These are phyloP conservation scores for Zoanthus gigantus DNA, from an alignment of 92 coral and sea anemone species.

Conservation along the genomic window DNA sequence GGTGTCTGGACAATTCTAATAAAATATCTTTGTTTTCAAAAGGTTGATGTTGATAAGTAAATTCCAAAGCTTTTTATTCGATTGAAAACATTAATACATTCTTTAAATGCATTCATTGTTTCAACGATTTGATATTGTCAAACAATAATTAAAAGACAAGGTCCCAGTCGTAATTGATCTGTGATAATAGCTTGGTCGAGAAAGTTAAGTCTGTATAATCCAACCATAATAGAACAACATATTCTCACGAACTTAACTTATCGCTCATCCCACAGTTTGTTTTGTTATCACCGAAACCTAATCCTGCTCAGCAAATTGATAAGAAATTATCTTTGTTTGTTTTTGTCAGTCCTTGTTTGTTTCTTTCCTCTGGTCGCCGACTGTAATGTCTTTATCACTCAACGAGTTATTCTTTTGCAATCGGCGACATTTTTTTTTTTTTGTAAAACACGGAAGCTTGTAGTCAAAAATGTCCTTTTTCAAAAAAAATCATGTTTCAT, in stretches of 20 bases:
- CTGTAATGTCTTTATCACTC: constrained; percentile 1
- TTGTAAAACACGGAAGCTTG: constrained; percentile 32
- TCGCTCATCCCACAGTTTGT: neutral
- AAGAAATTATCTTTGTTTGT: neutral
- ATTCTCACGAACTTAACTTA: neutral
- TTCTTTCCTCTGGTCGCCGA: constrained; percentile 1
- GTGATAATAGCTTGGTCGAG: neutral
- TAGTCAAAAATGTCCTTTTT: neutral
- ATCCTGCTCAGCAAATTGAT: neutral
- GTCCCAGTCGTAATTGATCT: too few relatives aligned
- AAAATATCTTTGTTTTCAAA: too few relatives aligned
- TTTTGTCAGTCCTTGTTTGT: neutral
- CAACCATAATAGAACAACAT: neutral
- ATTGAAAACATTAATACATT: too few relatives aligned
- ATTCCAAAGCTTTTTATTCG: too few relatives aligned
- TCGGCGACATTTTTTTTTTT: neutral
- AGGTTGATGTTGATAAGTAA: too few relatives aligned
- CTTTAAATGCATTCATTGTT: too few relatives aligned
- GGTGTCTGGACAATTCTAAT: too few relatives aligned
- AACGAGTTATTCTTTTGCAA: neutral
- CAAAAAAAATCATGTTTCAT: neutral
- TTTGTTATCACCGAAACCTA: neutral
- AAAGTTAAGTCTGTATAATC: neutral
- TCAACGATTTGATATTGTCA: too few relatives aligned
- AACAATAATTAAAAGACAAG: too few relatives aligned